These are phyloP conservation scores for Huso huso DNA, from an alignment of 2,797 vertebrate species.

Conservation along the genomic window DNA sequence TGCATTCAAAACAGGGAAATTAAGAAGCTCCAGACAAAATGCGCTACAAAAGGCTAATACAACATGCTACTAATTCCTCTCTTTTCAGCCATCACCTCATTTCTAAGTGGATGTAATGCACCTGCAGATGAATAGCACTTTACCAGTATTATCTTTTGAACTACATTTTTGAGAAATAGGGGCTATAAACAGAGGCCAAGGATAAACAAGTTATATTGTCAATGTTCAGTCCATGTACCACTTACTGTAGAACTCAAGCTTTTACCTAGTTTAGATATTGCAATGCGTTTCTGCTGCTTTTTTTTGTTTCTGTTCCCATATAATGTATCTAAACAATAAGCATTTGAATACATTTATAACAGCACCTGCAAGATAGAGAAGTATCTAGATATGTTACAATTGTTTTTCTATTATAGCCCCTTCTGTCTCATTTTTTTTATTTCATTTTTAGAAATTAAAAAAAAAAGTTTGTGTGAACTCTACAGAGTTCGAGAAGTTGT, in stretches of 20 bases:
- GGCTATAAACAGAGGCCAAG: conserved; percentile 70
- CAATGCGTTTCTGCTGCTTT: conserved; percentile 55
- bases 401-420: too few species aligned
- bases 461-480: too few species aligned
- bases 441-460: too few species aligned
- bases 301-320: conserved; percentile 42
- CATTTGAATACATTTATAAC: conserved; percentile 20
- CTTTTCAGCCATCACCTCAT: conserved; percentile 91
- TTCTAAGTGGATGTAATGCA: conserved; percentile 97
- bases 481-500: too few species aligned
- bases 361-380: conserved; percentile 12
- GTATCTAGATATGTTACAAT: too few species aligned
- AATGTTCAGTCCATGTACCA: conserved; percentile 62
- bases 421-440: too few species aligned
- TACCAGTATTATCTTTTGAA: conserved; percentile 76
- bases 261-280: conserved; percentile 66
- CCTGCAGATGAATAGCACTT: conserved; percentile 99
- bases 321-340: conserved; percentile 26
- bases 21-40: conserved; percentile 98
- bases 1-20: conserved; percentile 98
- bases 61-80: conserved; percentile 94
- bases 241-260: conserved; percentile 62
- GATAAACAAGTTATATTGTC: conserved; percentile 85
- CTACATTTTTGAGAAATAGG: conserved; percentile 78
- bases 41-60: conserved; percentile 99